These are phyloP conservation scores for Sparus aurata DNA, from an alignment of 2,797 vertebrate species.

Conservation along the genomic window DNA sequence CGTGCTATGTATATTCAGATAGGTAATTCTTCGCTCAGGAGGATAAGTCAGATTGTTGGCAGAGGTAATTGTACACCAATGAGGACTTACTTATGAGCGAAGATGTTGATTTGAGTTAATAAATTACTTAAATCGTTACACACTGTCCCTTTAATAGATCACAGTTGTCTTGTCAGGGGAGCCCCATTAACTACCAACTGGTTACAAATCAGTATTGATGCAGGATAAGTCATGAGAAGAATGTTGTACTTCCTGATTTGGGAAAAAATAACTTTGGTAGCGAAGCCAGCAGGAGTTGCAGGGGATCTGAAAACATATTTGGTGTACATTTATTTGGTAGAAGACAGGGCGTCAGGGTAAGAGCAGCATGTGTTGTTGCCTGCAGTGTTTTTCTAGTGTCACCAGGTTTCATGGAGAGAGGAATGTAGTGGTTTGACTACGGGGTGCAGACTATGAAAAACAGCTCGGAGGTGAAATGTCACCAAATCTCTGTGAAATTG, in stretches of 20 bases:
- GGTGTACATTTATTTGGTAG: background rate
- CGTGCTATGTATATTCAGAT: too few species aligned
- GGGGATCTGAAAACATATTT: background rate
- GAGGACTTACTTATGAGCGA: too few species aligned
- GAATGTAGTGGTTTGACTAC: background rate
- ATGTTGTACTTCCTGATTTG: background rate
- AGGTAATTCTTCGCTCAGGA: too few species aligned
- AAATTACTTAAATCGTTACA: too few species aligned
- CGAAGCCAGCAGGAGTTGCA: background rate
- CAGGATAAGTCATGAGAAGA: background rate
- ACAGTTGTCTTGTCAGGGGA: too few species aligned
- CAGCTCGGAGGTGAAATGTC: slow-evolving; percentile 7
- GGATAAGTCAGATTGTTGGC: too few species aligned
- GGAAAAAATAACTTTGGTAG: background rate
- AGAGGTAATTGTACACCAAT: too few species aligned
- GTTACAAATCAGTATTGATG: too few species aligned
- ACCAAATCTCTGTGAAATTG: slow-evolving; percentile 11
- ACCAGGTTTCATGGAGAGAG: slow-evolving; percentile 18
- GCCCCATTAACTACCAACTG: too few species aligned
- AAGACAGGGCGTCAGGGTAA: background rate
- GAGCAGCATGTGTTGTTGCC: background rate
- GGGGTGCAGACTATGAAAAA: slow-evolving; percentile 17
- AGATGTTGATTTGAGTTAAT: too few species aligned
- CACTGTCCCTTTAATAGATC: too few species aligned
- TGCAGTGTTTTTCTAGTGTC: background rate